These are phyloP conservation scores for Ambastaia sidthimunki DNA, from an alignment of 2,797 vertebrate species.

Conservation along the genomic window DNA sequence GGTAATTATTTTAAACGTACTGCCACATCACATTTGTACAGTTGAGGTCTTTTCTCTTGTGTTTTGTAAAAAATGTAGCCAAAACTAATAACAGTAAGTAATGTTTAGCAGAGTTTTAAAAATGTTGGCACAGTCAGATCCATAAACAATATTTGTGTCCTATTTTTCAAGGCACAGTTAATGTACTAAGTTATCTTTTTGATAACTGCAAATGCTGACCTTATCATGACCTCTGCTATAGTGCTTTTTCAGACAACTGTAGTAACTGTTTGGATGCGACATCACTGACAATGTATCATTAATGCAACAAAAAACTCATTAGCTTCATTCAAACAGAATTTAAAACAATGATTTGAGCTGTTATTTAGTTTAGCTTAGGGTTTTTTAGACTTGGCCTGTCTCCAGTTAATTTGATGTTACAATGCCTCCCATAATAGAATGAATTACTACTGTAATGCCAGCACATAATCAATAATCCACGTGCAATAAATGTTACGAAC, in stretches of 20 bases:
- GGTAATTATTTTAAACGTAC: not conserved
- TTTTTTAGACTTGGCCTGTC: slow-evolving; percentile 80
- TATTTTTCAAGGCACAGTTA: slow-evolving; percentile 73
- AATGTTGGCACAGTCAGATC: no score
- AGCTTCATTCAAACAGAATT: slow-evolving; percentile 76
- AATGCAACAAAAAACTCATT: slow-evolving; percentile 84
- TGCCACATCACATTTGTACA: not conserved
- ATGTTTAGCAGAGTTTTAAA: slow-evolving; percentile 67
- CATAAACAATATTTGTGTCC: slow-evolving; percentile 63
- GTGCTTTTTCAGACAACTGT: slow-evolving; percentile 41
- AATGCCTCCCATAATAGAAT: slow-evolving; percentile 80
- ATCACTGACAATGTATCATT: slow-evolving; percentile 79
- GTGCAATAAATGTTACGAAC: slow-evolving; percentile 81
- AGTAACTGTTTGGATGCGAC: slow-evolving; percentile 50
- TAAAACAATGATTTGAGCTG: slow-evolving; percentile 62
- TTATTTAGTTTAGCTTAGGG: slow-evolving; percentile 63
- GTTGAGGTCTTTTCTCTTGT: not conserved
- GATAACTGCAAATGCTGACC: slow-evolving; percentile 50
- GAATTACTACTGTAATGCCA: slow-evolving; percentile 74
- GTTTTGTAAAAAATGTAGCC: not conserved
- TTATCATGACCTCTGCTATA: slow-evolving; percentile 49
- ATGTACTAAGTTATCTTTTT: slow-evolving; percentile 78
- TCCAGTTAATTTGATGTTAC: slow-evolving; percentile 88
- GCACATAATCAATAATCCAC: slow-evolving; percentile 84
- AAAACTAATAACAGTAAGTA: not conserved